Evolutionary conservation across 2,797 vertebrate genomes (phyloP), one percentile per base, ranked within the genome.

Genomic region (Poeciliopsis paucimaculata): DNA sequence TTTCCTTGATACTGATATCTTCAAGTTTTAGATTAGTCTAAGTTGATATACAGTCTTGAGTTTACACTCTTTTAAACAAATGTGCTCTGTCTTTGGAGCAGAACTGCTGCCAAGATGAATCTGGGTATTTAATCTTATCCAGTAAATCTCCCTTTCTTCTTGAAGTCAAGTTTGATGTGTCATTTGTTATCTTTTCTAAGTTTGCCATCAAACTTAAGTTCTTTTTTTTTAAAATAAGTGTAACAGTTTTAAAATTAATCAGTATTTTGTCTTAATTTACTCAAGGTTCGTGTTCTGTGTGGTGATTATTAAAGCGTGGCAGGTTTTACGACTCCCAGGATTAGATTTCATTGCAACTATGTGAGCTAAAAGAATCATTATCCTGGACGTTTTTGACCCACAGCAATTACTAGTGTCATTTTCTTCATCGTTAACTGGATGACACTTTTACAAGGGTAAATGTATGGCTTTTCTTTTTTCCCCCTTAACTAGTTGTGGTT

Each of bases 391-490:
- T 75, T 85, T 77, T 73, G 23, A 80, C 76, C 28, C 13, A 26
- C n/a, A 73, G 72, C 12, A 79, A 49, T 81, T 74, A 76, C 66
- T 64, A 72, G 82, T 83, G 73, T 78, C 41, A 74, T 78, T 87
- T 77, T 88, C 81, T 90, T 86, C 86, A 72, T 87, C 75, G 75
- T 77, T 39, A 78, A 72, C 55, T 87, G 79, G 89, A 89, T 84
- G 86, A 82, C 76, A 77, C 78, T 80, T 88, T 92, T 88, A 90
- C 89, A 86, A 81, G 46, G 76, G 72, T 77, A 62, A 82, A 82
- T 79, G 72, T 77, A 72, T 70, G 81, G 4, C 76, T 81, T 90
- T 85, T 82, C 77, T 79, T 78, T 82, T 3, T 87, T 91, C 88
- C 87, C 79, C 36, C 36, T 41, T 71, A 82, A 84, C 73, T 39